Base-by-base conservation (phyloP, 1,140 invertebrate genomes). In the Zaprionus camerounensis region DNA sequence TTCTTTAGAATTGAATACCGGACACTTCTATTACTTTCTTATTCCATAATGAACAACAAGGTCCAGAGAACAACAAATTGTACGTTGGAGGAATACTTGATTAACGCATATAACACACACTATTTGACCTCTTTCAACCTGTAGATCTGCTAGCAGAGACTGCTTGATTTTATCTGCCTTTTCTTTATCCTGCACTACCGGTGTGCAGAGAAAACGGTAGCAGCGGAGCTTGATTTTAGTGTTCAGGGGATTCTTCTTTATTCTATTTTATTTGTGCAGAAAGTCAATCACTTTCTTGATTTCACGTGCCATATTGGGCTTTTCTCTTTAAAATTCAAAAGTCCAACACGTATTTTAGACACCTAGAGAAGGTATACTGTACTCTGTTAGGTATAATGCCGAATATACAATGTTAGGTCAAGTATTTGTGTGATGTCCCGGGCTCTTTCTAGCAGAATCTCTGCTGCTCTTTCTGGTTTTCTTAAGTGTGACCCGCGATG, bases 281-380 rank as follows among this genome's bases (percentile, higher is more conserved):
- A 99, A 99, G 91, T 99, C 98, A 93, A 99, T 99, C 79, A 99
- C 99, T 94, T 99, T 98, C 93, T 98, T 98, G 75, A 99, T 98
- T 96, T 99, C 98, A 92, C 97, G 96, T 55, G 99, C 98, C 99
- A 98, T 94, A 24, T 71, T 71, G 51, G 36, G n/a, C 15, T 36
- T n/a, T 66, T 49, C 61, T 62, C 61, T 51, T 17, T 38, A 26
- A 49, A 53, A 76, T 41, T 28, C 26, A 49, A 71, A 71, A 51
- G 20, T 44, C 20, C 22, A 71, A 71, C 69, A 66, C 13, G 68
- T 66, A 66, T 56, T 56, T 46, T 2, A 36, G 34, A 38, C 15
- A 46, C 56, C 68, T 62, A 41, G 15, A 66, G 1, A 28, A 28
- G 26, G 5, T 28, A 28, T 28, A 28, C 26, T 28, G 6, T 20